phyloP scores from a whole-genome alignment of 2,888 invertebrate genomes.

The Augochlorella aurata region DNA sequence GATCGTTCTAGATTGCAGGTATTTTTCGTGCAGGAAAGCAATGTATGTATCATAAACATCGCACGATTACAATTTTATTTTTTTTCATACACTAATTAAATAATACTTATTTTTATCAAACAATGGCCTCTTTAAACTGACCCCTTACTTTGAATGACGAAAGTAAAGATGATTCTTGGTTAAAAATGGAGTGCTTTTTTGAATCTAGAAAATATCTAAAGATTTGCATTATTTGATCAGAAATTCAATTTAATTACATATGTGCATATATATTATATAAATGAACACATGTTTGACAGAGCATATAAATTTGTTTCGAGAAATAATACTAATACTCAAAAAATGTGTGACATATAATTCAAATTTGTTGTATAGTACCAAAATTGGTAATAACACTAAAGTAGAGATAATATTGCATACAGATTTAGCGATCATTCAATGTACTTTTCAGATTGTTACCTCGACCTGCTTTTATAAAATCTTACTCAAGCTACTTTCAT shows the following conservation, averaged over 20 bases:
- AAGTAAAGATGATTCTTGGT: not conserved
- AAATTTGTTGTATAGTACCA: not conserved
- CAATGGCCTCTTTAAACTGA: not conserved
- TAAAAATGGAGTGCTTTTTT: not conserved
- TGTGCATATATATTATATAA: not conserved
- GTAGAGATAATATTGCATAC: constrained; percentile 9
- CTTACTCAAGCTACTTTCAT: constrained; percentile 71
- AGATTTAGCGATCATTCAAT: constrained; percentile 44
- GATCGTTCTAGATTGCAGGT: constrained; percentile 7
- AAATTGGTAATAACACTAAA: constrained; percentile 7
- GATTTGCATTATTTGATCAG: not conserved
- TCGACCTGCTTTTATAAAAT: constrained; percentile 75
- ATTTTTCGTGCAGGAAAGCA: not conserved
- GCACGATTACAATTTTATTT: not conserved
- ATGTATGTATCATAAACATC: not conserved
- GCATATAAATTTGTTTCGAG: not conserved
- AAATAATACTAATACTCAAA: not conserved
- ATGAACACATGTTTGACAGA: not conserved
- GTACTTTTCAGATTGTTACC: constrained; percentile 63
- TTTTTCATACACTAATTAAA: too few species aligned
- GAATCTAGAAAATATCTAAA: not conserved
- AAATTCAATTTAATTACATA: not conserved
- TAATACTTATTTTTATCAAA: not conserved
- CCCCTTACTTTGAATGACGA: not conserved
- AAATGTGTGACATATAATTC: not conserved